These are phyloP conservation scores for Coelopa pilipes DNA, from an alignment of 2,888 invertebrate species.

Conservation along the genomic window DNA sequence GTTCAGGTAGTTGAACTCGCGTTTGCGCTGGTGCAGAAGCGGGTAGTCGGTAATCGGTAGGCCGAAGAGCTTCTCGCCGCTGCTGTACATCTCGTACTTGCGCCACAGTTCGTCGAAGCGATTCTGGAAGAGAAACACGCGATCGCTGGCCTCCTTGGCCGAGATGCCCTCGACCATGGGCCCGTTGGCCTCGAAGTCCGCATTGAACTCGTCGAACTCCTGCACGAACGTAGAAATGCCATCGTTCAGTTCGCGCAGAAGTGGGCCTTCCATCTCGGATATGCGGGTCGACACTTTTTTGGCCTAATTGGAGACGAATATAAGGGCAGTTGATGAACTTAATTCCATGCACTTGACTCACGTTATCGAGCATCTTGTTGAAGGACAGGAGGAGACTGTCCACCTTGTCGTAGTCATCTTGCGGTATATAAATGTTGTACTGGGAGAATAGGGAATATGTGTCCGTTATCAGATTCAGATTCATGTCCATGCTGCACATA, in stretches of 20 bases:
- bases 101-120: conserved; percentile 86
- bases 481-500: conserved; percentile 75
- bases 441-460: conserved; percentile 78
- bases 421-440: conserved; percentile 76
- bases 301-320: conserved; percentile 47
- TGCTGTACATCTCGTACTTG: conserved; percentile 83
- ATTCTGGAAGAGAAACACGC: conserved; percentile 79
- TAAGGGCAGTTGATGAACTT: neutral
- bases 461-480: conserved; percentile 80
- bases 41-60: conserved; percentile 87
- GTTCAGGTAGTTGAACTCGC: conserved; percentile 84
- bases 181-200: conserved; percentile 79
- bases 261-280: conserved; percentile 77
- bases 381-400: conserved; percentile 83
- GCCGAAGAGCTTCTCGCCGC: conserved; percentile 87
- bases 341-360: conserved; percentile 64
- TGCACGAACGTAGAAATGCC: conserved; percentile 75
- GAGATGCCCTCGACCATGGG: conserved; percentile 87
- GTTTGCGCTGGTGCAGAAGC: conserved; percentile 79
- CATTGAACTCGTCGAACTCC: conserved; percentile 77
- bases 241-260: conserved; percentile 77
- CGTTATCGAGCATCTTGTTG: conserved; percentile 78
- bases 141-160: conserved; percentile 88
- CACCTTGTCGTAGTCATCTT: conserved; percentile 83
- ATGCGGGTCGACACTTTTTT: conserved; percentile 57